Conservation (phyloP, 92 coral and sea anemone species). For the Muricea muricata region DNA sequence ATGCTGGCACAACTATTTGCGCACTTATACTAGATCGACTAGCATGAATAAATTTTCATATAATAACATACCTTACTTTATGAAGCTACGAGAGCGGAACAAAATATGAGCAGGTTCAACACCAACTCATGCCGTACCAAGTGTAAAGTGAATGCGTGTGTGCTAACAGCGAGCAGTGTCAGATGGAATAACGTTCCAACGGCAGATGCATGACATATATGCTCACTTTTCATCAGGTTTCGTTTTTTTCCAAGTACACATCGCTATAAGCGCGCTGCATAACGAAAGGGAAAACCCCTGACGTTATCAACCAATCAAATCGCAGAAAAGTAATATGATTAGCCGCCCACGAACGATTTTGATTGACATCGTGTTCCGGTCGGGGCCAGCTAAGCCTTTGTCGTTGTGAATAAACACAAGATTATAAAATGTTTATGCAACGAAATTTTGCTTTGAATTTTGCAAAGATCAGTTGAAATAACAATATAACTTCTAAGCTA, state of each 20-base stretch:
- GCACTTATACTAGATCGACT: too few species aligned
- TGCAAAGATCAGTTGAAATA: too few species aligned
- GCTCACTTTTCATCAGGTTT: neutral
- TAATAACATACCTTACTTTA: neutral
- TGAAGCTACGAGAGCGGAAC: neutral
- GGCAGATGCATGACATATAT: neutral
- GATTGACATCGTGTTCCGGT: slow-evolving; percentile 8
- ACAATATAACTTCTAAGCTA: too few species aligned
- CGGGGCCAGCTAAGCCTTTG: too few species aligned
- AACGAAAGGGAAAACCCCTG: neutral
- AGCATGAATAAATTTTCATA: neutral
- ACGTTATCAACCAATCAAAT: neutral
- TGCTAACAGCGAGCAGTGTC: neutral
- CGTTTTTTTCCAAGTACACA: neutral
- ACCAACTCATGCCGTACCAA: neutral
- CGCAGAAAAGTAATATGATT: neutral
- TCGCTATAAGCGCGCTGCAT: neutral
- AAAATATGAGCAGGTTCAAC: neutral
- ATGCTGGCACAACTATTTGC: too few species aligned
- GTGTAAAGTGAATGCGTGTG: too few species aligned
- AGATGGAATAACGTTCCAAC: neutral
- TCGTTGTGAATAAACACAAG: too few species aligned
- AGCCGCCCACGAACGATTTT: neutral
- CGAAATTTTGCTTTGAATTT: too few species aligned
- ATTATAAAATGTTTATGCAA: too few species aligned